A percentile compares a stretch with the other conserved stretches of the same genome.
Evolutionary conservation across 2,113 vertebrate species (phyloP).

Genomic region (Lanius collurio): DNA sequence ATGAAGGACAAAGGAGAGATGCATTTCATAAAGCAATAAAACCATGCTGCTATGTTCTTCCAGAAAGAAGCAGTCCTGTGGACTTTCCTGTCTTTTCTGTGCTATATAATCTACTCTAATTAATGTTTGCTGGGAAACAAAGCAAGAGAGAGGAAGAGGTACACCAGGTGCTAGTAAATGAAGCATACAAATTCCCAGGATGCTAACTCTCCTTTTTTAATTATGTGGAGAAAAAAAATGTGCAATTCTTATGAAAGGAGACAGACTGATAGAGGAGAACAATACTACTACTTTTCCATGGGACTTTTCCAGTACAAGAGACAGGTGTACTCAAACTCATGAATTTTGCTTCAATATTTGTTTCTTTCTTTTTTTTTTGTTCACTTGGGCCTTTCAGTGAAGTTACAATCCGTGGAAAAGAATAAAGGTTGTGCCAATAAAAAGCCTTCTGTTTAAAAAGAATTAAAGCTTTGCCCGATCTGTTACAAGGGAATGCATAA

Average conservation of each 20-base stretch:
- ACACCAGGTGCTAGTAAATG: constrained; percentile 20
- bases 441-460: constrained; percentile 27
- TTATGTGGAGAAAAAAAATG: background rate
- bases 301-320: background rate
- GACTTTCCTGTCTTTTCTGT: background rate
- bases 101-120: background rate
- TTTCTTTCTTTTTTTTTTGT: background rate
- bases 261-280: background rate
- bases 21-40: background rate
- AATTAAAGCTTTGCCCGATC: background rate
- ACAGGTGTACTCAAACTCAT: background rate
- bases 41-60: background rate
- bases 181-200: constrained; percentile 6
- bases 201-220: background rate
- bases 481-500: background rate
- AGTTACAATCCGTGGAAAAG: background rate
- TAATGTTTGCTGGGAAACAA: background rate
- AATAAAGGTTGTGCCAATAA: background rate
- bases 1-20: background rate
- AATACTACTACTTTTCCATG: background rate
- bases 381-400: background rate
- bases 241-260: background rate
- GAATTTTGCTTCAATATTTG: background rate
- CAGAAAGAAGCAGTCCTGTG: background rate
- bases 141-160: background rate